These are phyloP conservation scores for Micrasema minimum DNA, from an alignment of 1,140 invertebrate species.

Conservation along the genomic window DNA sequence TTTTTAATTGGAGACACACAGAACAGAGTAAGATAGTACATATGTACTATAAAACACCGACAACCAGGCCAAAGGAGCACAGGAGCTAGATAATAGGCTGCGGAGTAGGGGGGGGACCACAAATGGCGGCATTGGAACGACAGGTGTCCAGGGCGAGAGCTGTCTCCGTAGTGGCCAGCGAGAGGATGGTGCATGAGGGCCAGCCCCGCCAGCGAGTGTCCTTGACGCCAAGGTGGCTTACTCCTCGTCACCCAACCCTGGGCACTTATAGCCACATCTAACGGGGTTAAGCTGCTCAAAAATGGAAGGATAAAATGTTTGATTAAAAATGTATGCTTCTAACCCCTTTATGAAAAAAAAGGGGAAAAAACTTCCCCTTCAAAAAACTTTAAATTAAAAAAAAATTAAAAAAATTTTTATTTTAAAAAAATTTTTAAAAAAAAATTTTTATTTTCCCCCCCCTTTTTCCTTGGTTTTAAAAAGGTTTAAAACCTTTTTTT, in stretches of 20 bases:
- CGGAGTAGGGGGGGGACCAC: slow-evolving; percentile 65
- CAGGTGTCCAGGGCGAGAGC: slow-evolving; percentile 61
- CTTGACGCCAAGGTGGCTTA: slow-evolving; percentile 60
- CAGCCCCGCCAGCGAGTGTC: slow-evolving; percentile 61
- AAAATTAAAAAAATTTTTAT: too few species aligned
- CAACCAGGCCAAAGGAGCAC: slow-evolving; percentile 61
- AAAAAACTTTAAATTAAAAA: too few species aligned
- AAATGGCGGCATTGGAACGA: slow-evolving; percentile 61
- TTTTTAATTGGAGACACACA: too few species aligned
- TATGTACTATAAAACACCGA: slow-evolving; percentile 62
- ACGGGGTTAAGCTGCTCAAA: slow-evolving; percentile 57
- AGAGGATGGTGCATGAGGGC: slow-evolving; percentile 64
- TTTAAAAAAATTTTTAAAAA: too few species aligned
- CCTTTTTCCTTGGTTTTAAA: too few species aligned
- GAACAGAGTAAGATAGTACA: too few species aligned
- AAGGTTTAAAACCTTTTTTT: too few species aligned
- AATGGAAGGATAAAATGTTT: too few species aligned
- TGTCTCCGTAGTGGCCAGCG: slow-evolving; percentile 62
- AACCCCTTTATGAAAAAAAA: too few species aligned
- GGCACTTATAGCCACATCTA: slow-evolving; percentile 61
- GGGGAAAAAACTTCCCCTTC: too few species aligned
- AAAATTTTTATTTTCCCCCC: too few species aligned
- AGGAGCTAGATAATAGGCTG: slow-evolving; percentile 65
- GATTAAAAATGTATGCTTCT: too few species aligned
- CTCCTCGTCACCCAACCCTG: slow-evolving; percentile 62